A percentile compares a stretch with the other conserved stretches of the same genome.
These are phyloP conservation scores for Oryctes rhinoceros DNA, from an alignment of 1,140 invertebrate species.

Conservation along the genomic window DNA sequence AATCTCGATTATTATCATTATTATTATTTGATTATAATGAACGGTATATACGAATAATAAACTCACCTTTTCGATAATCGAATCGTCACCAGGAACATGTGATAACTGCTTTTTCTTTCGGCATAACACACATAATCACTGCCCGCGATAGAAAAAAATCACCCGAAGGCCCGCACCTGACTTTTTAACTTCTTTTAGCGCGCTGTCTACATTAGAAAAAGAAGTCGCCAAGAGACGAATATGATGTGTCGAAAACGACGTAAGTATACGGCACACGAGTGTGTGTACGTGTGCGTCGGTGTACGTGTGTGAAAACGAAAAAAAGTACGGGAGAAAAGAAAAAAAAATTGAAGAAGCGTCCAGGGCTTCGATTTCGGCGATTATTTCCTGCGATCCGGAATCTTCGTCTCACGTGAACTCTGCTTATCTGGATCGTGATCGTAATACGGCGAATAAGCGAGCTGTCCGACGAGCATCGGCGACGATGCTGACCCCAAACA, in stretches of 20 bases:
- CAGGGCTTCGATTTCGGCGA: not conserved
- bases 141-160: conserved; percentile 23
- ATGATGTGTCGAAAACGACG: conserved; percentile 1
- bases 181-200: conserved; percentile 15
- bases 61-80: conserved; percentile 10
- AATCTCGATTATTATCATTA: too few relatives aligned
- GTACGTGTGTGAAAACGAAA: not conserved
- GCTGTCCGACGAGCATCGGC: conserved; percentile 21
- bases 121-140: conserved; percentile 37
- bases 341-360: not conserved
- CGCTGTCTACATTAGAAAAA: conserved; percentile 9
- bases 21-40: too few relatives aligned
- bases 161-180: not conserved
- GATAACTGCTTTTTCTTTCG: conserved; percentile 27
- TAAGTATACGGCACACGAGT: not conserved
- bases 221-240: conserved; percentile 3
- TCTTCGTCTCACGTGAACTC: conserved; percentile 13
- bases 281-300: not conserved
- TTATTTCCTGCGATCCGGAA: conserved; percentile 13
- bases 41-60: not conserved
- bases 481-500: conserved; percentile 37
- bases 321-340: too few relatives aligned
- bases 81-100: conserved; percentile 39
- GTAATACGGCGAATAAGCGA: conserved; percentile 2
- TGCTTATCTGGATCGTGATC: conserved; percentile 12